Evolutionary conservation across 2,797 vertebrate species (phyloP), one percentile per base, ranked within the genome.

Genomic region (Australoheros facetus): DNA sequence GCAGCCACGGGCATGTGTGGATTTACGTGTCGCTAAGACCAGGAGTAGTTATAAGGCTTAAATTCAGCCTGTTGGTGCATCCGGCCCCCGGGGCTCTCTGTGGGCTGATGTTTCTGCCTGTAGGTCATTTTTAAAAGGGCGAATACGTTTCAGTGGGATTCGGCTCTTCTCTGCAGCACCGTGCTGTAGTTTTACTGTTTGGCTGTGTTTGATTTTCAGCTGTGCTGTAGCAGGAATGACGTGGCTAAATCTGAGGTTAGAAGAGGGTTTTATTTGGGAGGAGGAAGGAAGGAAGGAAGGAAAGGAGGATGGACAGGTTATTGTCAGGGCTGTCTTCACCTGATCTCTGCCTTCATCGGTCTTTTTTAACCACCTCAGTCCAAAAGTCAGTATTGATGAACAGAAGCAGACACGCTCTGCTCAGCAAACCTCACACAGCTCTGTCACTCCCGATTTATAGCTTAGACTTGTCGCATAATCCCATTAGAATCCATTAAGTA

Each of bases 401-500:
- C 60, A 28, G 57, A 66, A 26, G 64, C 69, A 54, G 21, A 77
- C 59, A 4, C 1, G 13, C 71, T 56, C 39, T 55, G 56, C 80
- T 71, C 74, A 42, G 39, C 28, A n/a, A 75, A 70, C 55, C 70
- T 55, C 75, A 14, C 53, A 85, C 59, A 71, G 26, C 57, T 56
- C 73, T 82, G 77, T 48, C 56, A 42, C 45, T 71, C 32, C 57
- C 28, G 45, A 56, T 71, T 77, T 75, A 45, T 84, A 86, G 88
- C 60, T 91, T 17, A 92, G 87, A 72, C 80, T 80, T 85, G 84
- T 81, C 83, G 32, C 32, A 45, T 94, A 94, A 94, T 94, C 94
- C 83, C 87, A 84, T 95, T 91, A 94, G 51, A 86, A 78, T 86
- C 87, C 86, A 90, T 93, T 91, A 91, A 87, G 91, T 60, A 80